A percentile compares a stretch with the other conserved stretches of the same genome.
Evolutionary conservation across 64 coral and sea anemone genomes (phyloP).

Genomic region (Trachythela sp.): DNA sequence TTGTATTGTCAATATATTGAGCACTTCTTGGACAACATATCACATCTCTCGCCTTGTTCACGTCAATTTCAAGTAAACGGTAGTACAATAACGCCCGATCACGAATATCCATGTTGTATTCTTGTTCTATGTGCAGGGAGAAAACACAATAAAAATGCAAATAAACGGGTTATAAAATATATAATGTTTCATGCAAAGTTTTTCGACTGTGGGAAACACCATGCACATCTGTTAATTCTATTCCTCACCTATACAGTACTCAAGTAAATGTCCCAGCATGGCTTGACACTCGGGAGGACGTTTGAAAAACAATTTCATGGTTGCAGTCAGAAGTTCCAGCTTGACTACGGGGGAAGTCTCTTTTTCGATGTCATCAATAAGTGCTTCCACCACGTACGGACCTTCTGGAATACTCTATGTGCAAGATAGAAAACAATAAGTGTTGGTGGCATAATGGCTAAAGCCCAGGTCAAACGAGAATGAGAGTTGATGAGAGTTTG

Average conservation of each 20-base stretch:
- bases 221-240: too few species aligned
- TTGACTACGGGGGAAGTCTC: conserved; percentile 80
- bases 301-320: conserved; percentile 95
- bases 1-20: neutral
- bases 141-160: too few species aligned
- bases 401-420: conserved; percentile 69
- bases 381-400: conserved; percentile 76
- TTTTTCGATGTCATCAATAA: conserved; percentile 61
- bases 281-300: conserved; percentile 89
- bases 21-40: conserved; percentile 10
- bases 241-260: conserved; percentile 75
- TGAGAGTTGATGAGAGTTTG: too few species aligned
- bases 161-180: too few species aligned
- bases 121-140: conserved; percentile 51
- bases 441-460: too few species aligned
- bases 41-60: conserved; percentile 41
- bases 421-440: neutral
- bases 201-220: too few species aligned
- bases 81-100: conserved; percentile 92
- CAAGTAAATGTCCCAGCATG: conserved; percentile 70
- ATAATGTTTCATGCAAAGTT: too few species aligned
- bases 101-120: conserved; percentile 75
- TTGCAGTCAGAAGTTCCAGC: conserved; percentile 76
- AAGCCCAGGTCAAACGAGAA: too few species aligned
- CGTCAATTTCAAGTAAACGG: conserved; percentile 61